Base-by-base conservation (phyloP, 2,888 invertebrate genomes). In the Augiades crinisus region DNA sequence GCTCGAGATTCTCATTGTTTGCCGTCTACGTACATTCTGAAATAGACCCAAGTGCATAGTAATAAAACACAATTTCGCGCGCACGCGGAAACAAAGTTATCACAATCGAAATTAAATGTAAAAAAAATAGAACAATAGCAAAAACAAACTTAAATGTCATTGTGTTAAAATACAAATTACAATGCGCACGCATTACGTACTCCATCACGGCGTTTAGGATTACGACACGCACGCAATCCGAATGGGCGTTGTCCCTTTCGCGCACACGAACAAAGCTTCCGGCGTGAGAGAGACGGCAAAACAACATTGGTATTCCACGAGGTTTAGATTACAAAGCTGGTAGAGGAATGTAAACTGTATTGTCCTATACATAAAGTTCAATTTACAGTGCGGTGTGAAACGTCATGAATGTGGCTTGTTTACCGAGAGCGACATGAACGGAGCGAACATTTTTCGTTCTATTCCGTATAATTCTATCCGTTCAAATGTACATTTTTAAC, bases 211-310 rank as follows among this genome's bases (percentile, higher is more conserved):
- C 31, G 22, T 33, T 40, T 14, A 10, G 12, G 55, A 43, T 43
- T 27, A 53, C 56, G 56, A 46, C 49, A 46, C 56, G 14, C 57
- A 53, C 50, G 12, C 34, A 8, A 33, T 24, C 36, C 24, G 14
- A 46, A 37, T 13, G 10, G 30, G n/a, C 2, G 10, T 22, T 16
- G 38, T 47, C 47, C 22, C 33, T 21, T 16, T 47, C 47, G 31
- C 47, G 33, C 38, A 10, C 31, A 10, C 16, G 12, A 31, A 14
- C 31, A 30, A 31, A 13, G 38, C 14, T 16, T 3, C 21, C 14
- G 10, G 33, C n/a, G 8, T n/a, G 47, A 47, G 38, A 33, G 47
- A 21, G 33, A 47, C 16, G 31, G 47, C 21, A 47, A 22, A 31
- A 47, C 47, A 47, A 47, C 33, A 47, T 40, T 47, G 33, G 33